Base-by-base conservation (phyloP, 2,797 vertebrate genomes). In the Melanogrammus aeglefinus region DNA sequence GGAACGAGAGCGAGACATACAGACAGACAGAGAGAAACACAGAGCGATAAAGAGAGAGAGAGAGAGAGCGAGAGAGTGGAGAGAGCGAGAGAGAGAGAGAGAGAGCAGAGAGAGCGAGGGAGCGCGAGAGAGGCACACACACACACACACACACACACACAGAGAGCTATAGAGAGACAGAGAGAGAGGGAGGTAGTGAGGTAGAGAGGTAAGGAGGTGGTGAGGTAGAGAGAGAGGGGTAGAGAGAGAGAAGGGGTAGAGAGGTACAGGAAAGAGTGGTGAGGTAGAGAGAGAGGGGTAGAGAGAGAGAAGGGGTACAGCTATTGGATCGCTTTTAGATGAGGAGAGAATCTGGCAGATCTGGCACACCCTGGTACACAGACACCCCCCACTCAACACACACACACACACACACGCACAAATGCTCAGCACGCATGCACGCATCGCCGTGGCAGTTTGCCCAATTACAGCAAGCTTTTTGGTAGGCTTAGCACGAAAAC, bases 321-420 rank as follows among this genome's bases (percentile, higher is more conserved):
- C 85, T 78, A 84, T 86, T 88, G 80, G 81, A 73, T 81, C 78
- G 82, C 82, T 82, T 85, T 87, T 77, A 81, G 82, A 80, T 75
- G 76, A 63, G 47, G 47, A 51, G 47, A 18, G 47, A 76, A 75
- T 76, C 77, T 44, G 74, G 76, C 76, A 81, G 77, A 79, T 47
- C 36, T 35, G n/a, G 76, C 16, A 35, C 73, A 75, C 77, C 76
- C 76, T 81, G 82, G 51, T 31, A 33, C 39, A 47, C 71, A 47
- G 21, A n/a, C 21, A 12, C 29, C 41, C 79, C 75, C 78, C 6
- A 21, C 29, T 24, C 36, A 2, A 83, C 4, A 57, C 81, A 72
- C 6, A 27, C 13, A 47, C 41, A 35, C 66, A 77, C 63, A 73
- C 72, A 73, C 72, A 73, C 76, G 47, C 35, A 44, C 38, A 66